phyloP scores from a whole-genome alignment of 2,888 invertebrate genomes.

The Tachina lurida region DNA sequence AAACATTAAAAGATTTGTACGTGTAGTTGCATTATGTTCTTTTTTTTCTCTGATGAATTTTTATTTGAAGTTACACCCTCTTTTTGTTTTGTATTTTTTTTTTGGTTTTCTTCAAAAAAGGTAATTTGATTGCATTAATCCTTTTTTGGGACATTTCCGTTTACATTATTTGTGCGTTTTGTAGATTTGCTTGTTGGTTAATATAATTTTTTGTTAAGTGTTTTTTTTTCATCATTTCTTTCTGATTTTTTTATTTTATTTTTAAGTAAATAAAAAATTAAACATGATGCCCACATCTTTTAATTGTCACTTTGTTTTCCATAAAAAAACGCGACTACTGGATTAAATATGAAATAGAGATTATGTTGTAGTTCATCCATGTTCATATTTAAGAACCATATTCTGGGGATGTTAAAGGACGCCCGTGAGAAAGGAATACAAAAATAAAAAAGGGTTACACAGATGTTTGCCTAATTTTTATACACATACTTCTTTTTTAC shows the following conservation, averaged over 20 bases:
- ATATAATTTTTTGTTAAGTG: slow-evolving; percentile 55
- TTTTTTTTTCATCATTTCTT: slow-evolving; percentile 8
- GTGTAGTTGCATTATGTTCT: slow-evolving; percentile 65
- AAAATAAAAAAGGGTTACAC: slow-evolving; percentile 47
- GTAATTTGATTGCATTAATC: slow-evolving; percentile 82
- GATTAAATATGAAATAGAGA: slow-evolving; percentile 59
- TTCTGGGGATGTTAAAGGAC: slow-evolving; percentile 6
- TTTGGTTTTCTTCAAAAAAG: slow-evolving; percentile 73
- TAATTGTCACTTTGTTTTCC: slow-evolving; percentile 72
- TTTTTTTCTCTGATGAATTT: slow-evolving; percentile 47
- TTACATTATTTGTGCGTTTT: slow-evolving; percentile 57
- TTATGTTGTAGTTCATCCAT: slow-evolving; percentile 54
- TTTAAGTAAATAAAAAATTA: slow-evolving; percentile 71
- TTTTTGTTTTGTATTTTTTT: slow-evolving; percentile 24
- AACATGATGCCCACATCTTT: slow-evolving; percentile 74
- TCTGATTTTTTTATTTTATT: slow-evolving; percentile 41
- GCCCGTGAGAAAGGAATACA: not conserved
- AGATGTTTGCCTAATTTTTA: slow-evolving; percentile 46
- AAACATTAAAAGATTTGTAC: slow-evolving; percentile 71
- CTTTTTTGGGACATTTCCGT: slow-evolving; percentile 80
- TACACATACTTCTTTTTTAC: not conserved
- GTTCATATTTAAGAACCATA: slow-evolving; percentile 29
- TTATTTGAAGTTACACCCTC: slow-evolving; percentile 56
- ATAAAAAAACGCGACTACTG: slow-evolving; percentile 50
- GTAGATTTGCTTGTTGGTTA: slow-evolving; percentile 49